Conservation (phyloP, 1,140 invertebrate species). For the Babylonia areolata region DNA sequence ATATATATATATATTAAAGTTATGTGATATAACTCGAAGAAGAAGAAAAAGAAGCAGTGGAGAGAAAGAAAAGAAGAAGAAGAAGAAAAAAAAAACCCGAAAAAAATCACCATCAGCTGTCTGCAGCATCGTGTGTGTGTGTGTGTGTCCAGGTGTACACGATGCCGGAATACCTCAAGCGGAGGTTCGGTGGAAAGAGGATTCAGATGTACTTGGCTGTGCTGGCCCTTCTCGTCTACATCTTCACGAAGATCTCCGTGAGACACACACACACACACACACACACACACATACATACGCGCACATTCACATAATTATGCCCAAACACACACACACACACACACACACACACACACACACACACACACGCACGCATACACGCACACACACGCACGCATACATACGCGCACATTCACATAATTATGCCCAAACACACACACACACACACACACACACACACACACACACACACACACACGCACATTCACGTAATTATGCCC, state of each 20-base stretch:
- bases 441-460: too few species aligned
- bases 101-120: not conserved
- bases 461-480: too few species aligned
- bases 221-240: slow-evolving; percentile 78
- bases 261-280: slow-evolving; percentile 49
- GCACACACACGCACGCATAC: not conserved
- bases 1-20: too few species aligned
- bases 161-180: slow-evolving; percentile 80
- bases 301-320: not conserved
- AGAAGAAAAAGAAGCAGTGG: too few species aligned
- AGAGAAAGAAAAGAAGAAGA: too few species aligned
- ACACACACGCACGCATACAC: not conserved
- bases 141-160: slow-evolving; percentile 76
- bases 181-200: slow-evolving; percentile 79
- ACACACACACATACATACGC: not conserved
- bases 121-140: too few species aligned
- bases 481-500: too few species aligned
- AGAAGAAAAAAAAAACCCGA: too few species aligned
- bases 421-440: too few species aligned
- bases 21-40: too few species aligned
- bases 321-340: not conserved
- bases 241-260: slow-evolving; percentile 81
- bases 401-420: too few species aligned
- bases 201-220: slow-evolving; percentile 79
- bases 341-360: not conserved